Evolutionary conservation across 2,888 invertebrate genomes (phyloP).

Genomic region (Celastrina argiolus): DNA sequence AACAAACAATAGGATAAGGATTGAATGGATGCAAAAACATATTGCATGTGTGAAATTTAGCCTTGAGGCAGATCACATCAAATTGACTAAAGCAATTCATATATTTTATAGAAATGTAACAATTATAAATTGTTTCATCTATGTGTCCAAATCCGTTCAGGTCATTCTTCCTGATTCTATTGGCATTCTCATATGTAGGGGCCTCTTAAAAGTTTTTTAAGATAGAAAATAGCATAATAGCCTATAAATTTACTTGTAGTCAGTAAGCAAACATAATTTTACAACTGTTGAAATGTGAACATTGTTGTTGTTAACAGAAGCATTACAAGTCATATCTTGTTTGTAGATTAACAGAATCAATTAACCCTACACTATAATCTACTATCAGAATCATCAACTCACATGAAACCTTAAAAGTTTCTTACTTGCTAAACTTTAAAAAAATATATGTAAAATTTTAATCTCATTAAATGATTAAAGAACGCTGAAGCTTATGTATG

Average conservation of each 20-base stretch:
- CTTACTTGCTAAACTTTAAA: background rate
- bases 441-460: background rate
- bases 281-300: background rate
- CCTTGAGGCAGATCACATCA: too few species aligned
- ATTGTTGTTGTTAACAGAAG: background rate
- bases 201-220: too few species aligned
- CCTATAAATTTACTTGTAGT: background rate
- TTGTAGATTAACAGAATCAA: background rate
- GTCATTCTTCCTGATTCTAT: too few species aligned
- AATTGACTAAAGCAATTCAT: too few species aligned
- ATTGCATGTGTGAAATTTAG: too few species aligned
- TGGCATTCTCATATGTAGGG: too few species aligned
- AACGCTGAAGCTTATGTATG: background rate
- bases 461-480: slow-evolving; percentile 8
- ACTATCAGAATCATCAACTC: background rate
- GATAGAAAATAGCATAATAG: too few species aligned
- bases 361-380: background rate
- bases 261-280: background rate
- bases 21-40: too few species aligned
- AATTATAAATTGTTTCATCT: too few species aligned
- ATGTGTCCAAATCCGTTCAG: too few species aligned
- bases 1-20: too few species aligned
- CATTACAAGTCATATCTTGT: background rate
- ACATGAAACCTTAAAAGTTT: background rate
- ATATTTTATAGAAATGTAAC: too few species aligned